Percentiles rank a stretch among this genome's conserved stretches.
Conservation (phyloP, 2,888 invertebrate species). For the Eupithecia abbreviata region DNA sequence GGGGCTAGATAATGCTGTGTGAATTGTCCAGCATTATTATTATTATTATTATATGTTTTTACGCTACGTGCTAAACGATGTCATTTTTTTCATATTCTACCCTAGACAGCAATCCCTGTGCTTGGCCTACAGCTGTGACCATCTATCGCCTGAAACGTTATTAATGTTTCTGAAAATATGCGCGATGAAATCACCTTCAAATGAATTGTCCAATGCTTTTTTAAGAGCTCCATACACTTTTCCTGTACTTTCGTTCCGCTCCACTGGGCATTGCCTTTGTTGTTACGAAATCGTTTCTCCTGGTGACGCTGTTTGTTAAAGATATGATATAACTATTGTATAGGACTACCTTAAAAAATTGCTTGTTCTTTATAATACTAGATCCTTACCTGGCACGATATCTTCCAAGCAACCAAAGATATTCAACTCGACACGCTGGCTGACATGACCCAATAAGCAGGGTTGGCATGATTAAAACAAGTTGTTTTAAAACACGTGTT, state of each 20-base stretch:
- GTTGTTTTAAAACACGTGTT: no score
- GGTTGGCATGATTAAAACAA: no score
- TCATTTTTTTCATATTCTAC: no score
- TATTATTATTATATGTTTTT: no score
- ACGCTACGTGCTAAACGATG: no score
- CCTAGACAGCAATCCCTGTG: no score
- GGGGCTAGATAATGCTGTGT: no score
- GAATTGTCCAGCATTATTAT: no score
- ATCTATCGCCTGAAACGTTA: not conserved
- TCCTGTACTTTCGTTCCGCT: constrained; percentile 31
- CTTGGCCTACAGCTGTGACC: not conserved
- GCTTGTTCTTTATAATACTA: not conserved
- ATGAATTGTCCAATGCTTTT: not conserved
- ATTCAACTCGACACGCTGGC: not conserved
- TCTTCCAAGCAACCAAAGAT: not conserved
- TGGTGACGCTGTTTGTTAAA: constrained; percentile 24
- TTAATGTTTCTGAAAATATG: not conserved
- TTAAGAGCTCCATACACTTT: constrained; percentile 17
- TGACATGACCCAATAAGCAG: not conserved
- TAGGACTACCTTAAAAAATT: not conserved
- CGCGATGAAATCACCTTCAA: not conserved
- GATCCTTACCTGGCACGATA: not conserved
- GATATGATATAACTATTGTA: not conserved
- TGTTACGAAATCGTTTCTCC: constrained; percentile 30
- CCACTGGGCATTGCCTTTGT: constrained; percentile 30